phyloP scores from a whole-genome alignment of 2,797 vertebrate species.

The Cynopterus sphinx region DNA sequence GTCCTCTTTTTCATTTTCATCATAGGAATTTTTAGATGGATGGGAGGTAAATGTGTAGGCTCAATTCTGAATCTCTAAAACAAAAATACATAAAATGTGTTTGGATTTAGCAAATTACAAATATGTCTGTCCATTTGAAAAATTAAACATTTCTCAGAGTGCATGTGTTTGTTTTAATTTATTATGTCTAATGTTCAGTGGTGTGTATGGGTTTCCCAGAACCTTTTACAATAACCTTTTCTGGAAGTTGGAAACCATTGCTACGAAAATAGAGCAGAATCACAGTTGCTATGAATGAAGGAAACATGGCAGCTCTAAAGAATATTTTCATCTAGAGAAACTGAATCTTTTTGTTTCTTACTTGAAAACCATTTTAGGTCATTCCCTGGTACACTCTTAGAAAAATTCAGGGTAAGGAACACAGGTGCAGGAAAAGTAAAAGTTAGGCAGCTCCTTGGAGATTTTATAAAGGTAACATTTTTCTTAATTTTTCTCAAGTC shows the following conservation, averaged over 20 bases:
- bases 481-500: neutral
- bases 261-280: neutral
- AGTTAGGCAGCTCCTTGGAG: neutral
- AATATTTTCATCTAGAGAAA: neutral
- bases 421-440: neutral
- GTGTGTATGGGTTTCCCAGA: neutral
- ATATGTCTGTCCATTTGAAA: neutral
- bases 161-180: neutral
- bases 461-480: neutral
- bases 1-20: neutral
- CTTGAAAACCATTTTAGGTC: neutral
- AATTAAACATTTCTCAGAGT: neutral
- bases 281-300: neutral
- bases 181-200: neutral
- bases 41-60: neutral
- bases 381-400: neutral
- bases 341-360: neutral
- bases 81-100: neutral
- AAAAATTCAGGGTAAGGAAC: neutral
- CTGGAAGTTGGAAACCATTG: neutral
- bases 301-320: neutral
- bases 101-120: neutral
- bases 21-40: neutral
- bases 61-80: constrained; percentile 25
- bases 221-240: neutral